Evolutionary conservation across 2,888 invertebrate species (phyloP).

Genomic region (Cyclophora punctaria): DNA sequence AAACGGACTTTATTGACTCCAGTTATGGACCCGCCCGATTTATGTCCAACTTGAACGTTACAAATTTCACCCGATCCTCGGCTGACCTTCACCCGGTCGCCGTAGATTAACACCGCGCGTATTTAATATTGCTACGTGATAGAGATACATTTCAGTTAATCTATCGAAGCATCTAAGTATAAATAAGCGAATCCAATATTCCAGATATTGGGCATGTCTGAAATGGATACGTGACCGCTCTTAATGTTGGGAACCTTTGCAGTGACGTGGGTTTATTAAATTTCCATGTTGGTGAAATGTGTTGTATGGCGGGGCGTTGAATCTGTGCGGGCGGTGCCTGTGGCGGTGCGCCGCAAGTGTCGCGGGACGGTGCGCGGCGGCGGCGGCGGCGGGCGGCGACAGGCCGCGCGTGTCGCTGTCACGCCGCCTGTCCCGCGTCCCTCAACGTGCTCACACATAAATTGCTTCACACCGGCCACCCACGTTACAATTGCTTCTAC

Average conservation of each 20-base stretch:
- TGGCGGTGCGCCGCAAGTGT: neutral
- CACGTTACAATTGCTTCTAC: constrained; percentile 35
- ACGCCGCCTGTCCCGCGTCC: constrained; percentile 16
- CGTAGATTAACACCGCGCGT: neutral
- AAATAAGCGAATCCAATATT: constrained; percentile 9
- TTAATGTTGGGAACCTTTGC: constrained; percentile 10
- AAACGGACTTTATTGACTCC: constrained; percentile 36
- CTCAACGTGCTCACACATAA: constrained; percentile 48
- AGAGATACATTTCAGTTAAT: neutral
- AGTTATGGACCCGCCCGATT: constrained; percentile 28
- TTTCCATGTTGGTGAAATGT: constrained; percentile 31
- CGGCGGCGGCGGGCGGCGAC: constrained; percentile 5
- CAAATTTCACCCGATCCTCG: constrained; percentile 11
- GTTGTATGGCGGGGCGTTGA: constrained; percentile 16
- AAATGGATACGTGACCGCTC: constrained; percentile 13
- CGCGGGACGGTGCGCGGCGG: neutral
- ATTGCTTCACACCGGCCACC: constrained; percentile 32
- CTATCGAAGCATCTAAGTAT: constrained; percentile 3
- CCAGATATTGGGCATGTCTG: constrained; percentile 11
- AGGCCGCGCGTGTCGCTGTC: constrained; percentile 11
- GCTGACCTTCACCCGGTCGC: constrained; percentile 5
- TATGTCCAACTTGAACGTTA: constrained; percentile 27
- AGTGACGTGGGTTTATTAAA: constrained; percentile 22
- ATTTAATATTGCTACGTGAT: neutral
- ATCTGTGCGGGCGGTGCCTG: neutral